Conservation (phyloP, 2,888 invertebrate species). For the Empis stercorea region DNA sequence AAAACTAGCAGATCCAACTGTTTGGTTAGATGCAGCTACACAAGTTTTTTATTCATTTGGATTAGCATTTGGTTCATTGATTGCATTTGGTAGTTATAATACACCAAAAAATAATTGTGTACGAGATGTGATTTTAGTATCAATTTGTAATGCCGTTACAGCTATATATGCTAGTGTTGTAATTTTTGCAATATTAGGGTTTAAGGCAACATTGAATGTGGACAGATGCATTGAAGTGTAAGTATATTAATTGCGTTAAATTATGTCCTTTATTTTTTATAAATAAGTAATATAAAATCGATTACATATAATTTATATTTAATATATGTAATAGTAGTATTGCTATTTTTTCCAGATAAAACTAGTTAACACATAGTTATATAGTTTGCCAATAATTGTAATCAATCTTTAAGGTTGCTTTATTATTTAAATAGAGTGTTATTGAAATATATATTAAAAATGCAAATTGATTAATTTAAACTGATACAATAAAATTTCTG, state of each 20-base stretch:
- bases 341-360: too few relatives aligned
- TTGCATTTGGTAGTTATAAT: constrained; percentile 93
- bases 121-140: constrained; percentile 78
- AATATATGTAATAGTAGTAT: background rate
- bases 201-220: constrained; percentile 86
- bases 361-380: too few relatives aligned
- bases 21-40: constrained; percentile 93
- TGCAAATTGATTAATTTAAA: too few relatives aligned
- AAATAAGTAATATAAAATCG: too few relatives aligned
- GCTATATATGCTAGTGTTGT: constrained; percentile 91
- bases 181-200: constrained; percentile 89
- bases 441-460: too few relatives aligned
- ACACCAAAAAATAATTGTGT: constrained; percentile 90
- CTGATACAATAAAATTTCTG: too few relatives aligned
- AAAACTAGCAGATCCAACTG: constrained; percentile 72
- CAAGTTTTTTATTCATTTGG: constrained; percentile 96
- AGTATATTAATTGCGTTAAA: too few relatives aligned
- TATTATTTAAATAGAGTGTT: too few relatives aligned
- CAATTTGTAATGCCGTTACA: constrained; percentile 83
- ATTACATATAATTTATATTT: too few relatives aligned
- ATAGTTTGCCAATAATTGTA: too few relatives aligned
- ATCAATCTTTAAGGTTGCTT: too few relatives aligned
- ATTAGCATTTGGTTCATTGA: constrained; percentile 85
- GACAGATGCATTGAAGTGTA: constrained; percentile 67
- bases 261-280: too few relatives aligned